A percentile compares a stretch with the other conserved stretches of the same genome.
These are phyloP conservation scores for Cephus pygmeus DNA, from an alignment of 2,888 invertebrate species.

Conservation along the genomic window DNA sequence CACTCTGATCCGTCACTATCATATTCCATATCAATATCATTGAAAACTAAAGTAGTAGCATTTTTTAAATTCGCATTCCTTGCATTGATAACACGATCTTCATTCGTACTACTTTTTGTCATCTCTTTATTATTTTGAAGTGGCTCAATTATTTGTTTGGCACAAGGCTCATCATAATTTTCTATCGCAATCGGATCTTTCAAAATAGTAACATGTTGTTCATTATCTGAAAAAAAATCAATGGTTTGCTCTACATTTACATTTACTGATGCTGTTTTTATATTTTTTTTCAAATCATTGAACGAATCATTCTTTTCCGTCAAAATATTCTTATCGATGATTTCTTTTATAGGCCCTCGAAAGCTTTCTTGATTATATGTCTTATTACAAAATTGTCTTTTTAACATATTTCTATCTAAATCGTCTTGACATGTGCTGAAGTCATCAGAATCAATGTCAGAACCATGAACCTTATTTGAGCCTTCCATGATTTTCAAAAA, in stretches of 20 bases:
- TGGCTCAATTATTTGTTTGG: neutral
- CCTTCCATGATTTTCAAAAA: neutral
- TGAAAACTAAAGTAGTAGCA: constrained; percentile 17
- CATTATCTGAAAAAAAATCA: neutral
- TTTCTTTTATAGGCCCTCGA: neutral
- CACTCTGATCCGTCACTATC: constrained; percentile 27
- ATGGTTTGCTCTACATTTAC: neutral
- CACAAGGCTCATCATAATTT: neutral
- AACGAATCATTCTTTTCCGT: neutral
- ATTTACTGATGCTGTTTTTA: neutral
- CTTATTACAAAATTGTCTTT: neutral
- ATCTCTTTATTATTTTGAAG: neutral
- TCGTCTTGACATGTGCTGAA: neutral
- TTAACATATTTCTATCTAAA: neutral
- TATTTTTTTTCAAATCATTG: neutral
- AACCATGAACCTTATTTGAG: neutral
- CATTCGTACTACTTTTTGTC: neutral
- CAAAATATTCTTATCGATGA: neutral
- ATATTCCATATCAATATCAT: constrained; percentile 28
- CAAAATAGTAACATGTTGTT: neutral
- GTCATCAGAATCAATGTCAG: neutral
- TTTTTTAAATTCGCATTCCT: constrained; percentile 6
- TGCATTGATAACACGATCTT: neutral
- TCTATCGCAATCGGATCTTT: neutral
- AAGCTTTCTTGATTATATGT: neutral